phyloP scores from a whole-genome alignment of 2,888 invertebrate species.

The Lochmaea capreae region DNA sequence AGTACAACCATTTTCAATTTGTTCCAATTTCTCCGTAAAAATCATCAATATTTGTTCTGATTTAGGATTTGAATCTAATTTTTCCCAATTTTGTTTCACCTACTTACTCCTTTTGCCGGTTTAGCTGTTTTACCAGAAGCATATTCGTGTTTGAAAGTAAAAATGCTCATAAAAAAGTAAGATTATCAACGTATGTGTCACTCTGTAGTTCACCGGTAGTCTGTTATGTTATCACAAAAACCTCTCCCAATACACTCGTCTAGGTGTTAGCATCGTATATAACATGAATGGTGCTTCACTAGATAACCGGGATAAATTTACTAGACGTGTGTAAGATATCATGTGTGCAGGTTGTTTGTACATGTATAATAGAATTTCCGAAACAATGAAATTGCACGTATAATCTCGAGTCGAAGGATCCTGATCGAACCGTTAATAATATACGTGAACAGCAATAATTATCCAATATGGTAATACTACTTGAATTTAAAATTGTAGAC shows the following conservation, averaged over 20 bases:
- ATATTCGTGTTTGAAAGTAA: no score
- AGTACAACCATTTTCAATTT: no score
- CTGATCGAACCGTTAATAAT: background rate
- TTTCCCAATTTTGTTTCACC: no score
- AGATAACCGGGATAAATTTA: conserved; percentile 1
- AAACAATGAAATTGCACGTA: background rate
- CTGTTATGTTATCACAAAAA: background rate
- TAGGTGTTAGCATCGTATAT: background rate
- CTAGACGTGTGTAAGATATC: background rate
- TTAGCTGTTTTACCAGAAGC: no score
- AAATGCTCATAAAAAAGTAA: no score
- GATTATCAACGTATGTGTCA: no score
- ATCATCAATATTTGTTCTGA: no score
- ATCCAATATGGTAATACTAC: background rate
- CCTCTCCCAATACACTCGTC: background rate
- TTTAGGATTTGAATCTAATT: no score
- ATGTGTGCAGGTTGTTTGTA: conserved; percentile 5
- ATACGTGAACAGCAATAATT: background rate
- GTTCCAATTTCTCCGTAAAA: no score
- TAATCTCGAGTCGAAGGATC: background rate
- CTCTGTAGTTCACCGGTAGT: no score
- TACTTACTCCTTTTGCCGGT: no score
- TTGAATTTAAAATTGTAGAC: no score
- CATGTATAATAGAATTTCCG: background rate
- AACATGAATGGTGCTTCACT: background rate